Base-by-base conservation (phyloP, 2,113 vertebrate species). In the Vidua chalybeata region DNA sequence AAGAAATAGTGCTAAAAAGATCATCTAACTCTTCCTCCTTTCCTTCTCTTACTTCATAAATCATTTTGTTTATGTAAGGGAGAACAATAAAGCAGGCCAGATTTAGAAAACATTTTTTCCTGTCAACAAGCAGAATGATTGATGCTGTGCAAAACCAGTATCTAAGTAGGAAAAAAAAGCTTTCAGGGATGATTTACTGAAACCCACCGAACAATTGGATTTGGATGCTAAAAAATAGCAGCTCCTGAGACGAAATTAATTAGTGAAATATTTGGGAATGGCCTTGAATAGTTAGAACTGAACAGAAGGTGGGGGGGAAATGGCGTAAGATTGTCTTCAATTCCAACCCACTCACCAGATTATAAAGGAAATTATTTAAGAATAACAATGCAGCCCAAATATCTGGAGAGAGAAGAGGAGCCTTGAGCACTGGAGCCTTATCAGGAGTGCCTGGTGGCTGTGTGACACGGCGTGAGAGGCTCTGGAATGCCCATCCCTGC, bases 31-130 rank as follows among this genome's bases (percentile, higher is more conserved):
- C 43, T 62, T 93, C 55, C 63, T 61, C 58, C 61, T 76, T 31
- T 16, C 59, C 46, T 77, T 35, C 75, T 31, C 79, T 48, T 20
- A 41, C 86, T 95, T 63, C 94, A 96, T 96, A 96, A 97, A 97
- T 97, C 97, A 97, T 72, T 87, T 87, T 91, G 89, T 96, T 96
- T 96, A 94, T 91, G 87, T 93, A 93, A 96, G 37, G 37, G 78
- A 86, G 84, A 92, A 86, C 75, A 94, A 94, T 90, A 93, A 96
- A 94, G 88, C 76, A 52, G 83, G 82, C 61, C 75, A 90, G 92
- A 87, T 94, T 90, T 86, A 72, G 94, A 64, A 97, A 97, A 95
- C 89, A 84, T 91, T 93, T 84, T 93, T 93, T 83, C 71, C 90
- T 91, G 80, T 95, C 94, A 93, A 37, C 23, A 35, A 75, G 90